These are phyloP conservation scores for Brachionus plicatilis DNA, from an alignment of 1,140 invertebrate genomes.

Conservation along the genomic window DNA sequence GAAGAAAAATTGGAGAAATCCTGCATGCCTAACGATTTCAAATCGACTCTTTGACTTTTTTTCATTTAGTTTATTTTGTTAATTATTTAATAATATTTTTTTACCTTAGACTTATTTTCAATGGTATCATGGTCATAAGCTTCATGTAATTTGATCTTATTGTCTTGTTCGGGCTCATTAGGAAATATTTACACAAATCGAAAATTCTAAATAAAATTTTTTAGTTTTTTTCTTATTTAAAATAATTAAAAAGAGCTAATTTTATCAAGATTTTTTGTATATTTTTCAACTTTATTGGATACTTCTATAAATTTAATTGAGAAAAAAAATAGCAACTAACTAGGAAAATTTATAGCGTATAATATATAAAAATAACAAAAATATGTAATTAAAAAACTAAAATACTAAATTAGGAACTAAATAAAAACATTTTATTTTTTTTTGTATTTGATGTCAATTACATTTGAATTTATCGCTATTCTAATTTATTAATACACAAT, in stretches of 20 bases:
- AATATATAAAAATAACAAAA: too few relatives aligned
- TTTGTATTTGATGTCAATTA: too few relatives aligned
- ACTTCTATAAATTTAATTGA: too few relatives aligned
- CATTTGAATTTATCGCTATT: too few relatives aligned
- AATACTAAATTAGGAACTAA: too few relatives aligned
- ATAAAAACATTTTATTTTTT: too few relatives aligned
- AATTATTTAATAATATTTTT: neutral
- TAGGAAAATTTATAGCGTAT: too few relatives aligned
- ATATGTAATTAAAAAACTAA: too few relatives aligned
- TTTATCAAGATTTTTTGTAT: too few relatives aligned
- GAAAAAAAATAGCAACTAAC: too few relatives aligned
- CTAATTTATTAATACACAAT: too few relatives aligned
- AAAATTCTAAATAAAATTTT: conserved; percentile 4
- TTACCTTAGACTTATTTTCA: neutral
- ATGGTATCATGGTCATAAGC: neutral
- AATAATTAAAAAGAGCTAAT: neutral
- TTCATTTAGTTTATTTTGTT: neutral
- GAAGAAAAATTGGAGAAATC: conserved; percentile 30
- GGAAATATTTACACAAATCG: conserved; percentile 35
- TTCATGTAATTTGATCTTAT: neutral
- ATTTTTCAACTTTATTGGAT: too few relatives aligned
- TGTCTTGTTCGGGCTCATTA: neutral
- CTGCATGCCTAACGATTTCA: neutral
- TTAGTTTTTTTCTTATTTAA: neutral
- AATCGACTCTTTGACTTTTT: neutral